Percentiles rank a stretch among this genome's conserved stretches.
These are phyloP conservation scores for Tipula helvola DNA, from an alignment of 2,888 invertebrate genomes.

Conservation along the genomic window DNA sequence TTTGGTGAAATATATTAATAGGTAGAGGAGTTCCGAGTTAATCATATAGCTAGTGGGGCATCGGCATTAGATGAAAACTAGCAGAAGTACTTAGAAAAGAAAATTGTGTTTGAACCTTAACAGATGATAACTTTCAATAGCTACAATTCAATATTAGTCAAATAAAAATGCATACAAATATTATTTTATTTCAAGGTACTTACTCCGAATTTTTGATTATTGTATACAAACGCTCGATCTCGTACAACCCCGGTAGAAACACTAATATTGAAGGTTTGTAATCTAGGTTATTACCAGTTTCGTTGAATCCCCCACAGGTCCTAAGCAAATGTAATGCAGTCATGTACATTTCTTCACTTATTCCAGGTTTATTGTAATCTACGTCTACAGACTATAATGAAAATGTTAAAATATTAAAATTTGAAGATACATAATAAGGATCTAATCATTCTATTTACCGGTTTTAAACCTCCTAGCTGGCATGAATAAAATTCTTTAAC, in stretches of 20 bases:
- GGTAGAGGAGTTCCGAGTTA: too few species aligned
- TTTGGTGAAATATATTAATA: too few species aligned
- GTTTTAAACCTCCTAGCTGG: slow-evolving; percentile 36
- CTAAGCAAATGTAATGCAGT: slow-evolving; percentile 47
- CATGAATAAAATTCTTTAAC: slow-evolving; percentile 52
- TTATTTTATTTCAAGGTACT: too few species aligned
- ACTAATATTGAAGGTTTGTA: slow-evolving; percentile 59
- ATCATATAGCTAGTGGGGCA: too few species aligned
- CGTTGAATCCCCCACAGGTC: slow-evolving; percentile 40
- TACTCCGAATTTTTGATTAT: slow-evolving; percentile 22
- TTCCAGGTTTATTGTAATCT: slow-evolving; percentile 41
- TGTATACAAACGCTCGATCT: slow-evolving; percentile 61
- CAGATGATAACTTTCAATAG: too few species aligned
- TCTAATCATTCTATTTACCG: slow-evolving; percentile 29
- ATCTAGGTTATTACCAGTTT: slow-evolving; percentile 22
- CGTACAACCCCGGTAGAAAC: slow-evolving; percentile 78
- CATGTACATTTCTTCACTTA: slow-evolving; percentile 45
- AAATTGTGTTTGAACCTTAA: too few species aligned
- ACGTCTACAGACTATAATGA: slow-evolving; percentile 37
- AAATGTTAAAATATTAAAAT: neutral
- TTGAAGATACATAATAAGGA: neutral
- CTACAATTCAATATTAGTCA: too few species aligned
- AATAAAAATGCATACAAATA: too few species aligned
- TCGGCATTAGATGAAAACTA: too few species aligned
- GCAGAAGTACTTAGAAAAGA: too few species aligned